Base-by-base conservation (phyloP, 1,140 invertebrate species). In the Drosophila truncata region DNA sequence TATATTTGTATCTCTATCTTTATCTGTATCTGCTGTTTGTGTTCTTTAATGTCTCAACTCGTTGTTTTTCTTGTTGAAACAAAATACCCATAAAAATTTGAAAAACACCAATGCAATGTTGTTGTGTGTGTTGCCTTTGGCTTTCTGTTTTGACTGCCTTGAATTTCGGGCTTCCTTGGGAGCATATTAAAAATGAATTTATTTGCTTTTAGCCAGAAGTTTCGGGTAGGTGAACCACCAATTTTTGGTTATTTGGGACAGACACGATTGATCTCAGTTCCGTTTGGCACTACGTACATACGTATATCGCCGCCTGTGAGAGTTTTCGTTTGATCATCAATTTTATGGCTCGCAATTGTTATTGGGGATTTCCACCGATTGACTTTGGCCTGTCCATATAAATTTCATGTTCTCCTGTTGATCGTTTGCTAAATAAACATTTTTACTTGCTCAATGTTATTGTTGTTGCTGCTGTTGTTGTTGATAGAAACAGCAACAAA, bases 311-410 rank as follows among this genome's bases (percentile, higher is more conserved):
- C 9, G 47, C 62, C 61, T 74, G 84, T 87, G 84, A 87, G 84
- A 87, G 84, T 88, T 87, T 87, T 87, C 84, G 85, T 87, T 87
- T 87, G 84, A 87, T 87, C 84, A 87, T 87, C 84, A 87, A 87
- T 78, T 87, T 87, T 88, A 87, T 88, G 87, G 81, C 83, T 72
- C 61, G 71, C 64, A 71, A 47, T 86, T 82, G 69, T 75, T 87
- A 58, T 76, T 79, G 64, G 80, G 80, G 52, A 88, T 88, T 80
- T 83, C 80, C 80, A 87, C 54, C 84, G 72, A 84, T 87, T 87
- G 83, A 87, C 83, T 87, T 87, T 87, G 83, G 84, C 63, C 77
- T 88, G 83, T 84, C 84, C 63, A 88, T 88, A 87, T 84, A 87
- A 88, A 84, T 90, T 78, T 85, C 14, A 58, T 78, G 70, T 87